Conservation (phyloP, 2,113 vertebrate genomes). For the Aix galericulata region DNA sequence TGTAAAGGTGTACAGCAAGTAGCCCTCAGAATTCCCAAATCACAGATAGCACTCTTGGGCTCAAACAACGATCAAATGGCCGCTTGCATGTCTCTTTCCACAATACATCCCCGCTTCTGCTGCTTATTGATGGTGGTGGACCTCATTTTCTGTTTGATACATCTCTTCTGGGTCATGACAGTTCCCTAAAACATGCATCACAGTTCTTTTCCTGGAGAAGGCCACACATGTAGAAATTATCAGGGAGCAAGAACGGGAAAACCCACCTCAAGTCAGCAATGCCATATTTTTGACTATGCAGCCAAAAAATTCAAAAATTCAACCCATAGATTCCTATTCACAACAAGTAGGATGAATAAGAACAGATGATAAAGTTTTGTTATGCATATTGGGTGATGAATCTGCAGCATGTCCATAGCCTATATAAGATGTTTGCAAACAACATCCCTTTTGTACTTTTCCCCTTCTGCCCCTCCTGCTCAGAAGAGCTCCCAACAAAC, state of each 20-base stretch:
- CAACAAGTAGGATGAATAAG: not conserved
- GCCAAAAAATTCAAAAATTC: not conserved
- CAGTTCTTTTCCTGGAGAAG: not conserved
- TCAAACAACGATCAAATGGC: not conserved
- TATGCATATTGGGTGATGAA: not conserved
- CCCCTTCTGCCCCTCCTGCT: not conserved
- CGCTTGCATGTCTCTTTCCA: not conserved
- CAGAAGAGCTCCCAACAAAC: not conserved
- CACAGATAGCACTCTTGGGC: accelerated
- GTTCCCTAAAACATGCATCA: not conserved
- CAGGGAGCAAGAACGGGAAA: not conserved
- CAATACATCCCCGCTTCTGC: not conserved
- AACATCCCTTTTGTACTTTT: not conserved
- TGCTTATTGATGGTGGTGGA: not conserved
- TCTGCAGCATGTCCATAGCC: not conserved
- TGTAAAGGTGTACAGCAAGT: not conserved
- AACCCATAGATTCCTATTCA: not conserved
- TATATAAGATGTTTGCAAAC: not conserved
- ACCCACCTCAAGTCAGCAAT: not conserved
- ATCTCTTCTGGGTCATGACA: not conserved
- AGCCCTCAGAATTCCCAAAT: not conserved
- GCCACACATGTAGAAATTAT: not conserved
- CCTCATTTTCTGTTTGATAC: not conserved
- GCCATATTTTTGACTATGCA: not conserved
- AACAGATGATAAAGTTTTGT: not conserved